Conservation (phyloP, 2,888 invertebrate genomes). For the Patella ulyssiponensis region DNA sequence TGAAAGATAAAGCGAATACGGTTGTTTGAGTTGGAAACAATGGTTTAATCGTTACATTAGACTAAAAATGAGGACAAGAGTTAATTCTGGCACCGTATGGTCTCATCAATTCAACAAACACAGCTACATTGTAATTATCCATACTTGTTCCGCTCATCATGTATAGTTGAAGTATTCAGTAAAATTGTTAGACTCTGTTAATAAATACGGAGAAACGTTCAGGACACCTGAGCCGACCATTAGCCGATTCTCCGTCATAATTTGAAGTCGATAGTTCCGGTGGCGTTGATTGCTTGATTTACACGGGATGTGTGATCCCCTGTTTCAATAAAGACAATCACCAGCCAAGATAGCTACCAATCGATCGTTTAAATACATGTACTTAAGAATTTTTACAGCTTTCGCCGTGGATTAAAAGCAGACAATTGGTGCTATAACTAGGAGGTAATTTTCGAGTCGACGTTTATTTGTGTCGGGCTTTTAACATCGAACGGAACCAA, state of each 20-base stretch:
- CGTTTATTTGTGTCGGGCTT: not conserved
- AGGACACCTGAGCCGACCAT: constrained; percentile 7
- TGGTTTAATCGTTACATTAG: too few species aligned
- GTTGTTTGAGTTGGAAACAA: too few species aligned
- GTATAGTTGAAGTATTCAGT: not conserved
- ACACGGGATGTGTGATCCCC: not conserved
- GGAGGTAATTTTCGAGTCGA: too few species aligned
- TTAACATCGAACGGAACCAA: not conserved
- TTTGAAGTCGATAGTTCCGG: constrained; percentile 6
- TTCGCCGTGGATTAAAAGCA: too few species aligned
- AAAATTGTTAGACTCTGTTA: constrained; percentile 5
- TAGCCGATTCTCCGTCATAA: not conserved
- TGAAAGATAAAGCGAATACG: too few species aligned
- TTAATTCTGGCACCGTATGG: not conserved
- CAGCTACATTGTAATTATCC: not conserved
- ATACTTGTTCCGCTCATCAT: not conserved
- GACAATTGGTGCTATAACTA: too few species aligned
- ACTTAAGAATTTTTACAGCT: too few species aligned
- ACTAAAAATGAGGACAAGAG: not conserved
- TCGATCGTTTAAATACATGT: too few species aligned
- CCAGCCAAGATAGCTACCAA: too few species aligned
- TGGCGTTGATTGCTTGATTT: not conserved
- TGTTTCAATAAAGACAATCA: not conserved
- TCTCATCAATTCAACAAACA: not conserved
- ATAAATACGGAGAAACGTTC: not conserved